phyloP scores from a whole-genome alignment of 1,140 invertebrate genomes.

The Melipona quadrifasciata region DNA sequence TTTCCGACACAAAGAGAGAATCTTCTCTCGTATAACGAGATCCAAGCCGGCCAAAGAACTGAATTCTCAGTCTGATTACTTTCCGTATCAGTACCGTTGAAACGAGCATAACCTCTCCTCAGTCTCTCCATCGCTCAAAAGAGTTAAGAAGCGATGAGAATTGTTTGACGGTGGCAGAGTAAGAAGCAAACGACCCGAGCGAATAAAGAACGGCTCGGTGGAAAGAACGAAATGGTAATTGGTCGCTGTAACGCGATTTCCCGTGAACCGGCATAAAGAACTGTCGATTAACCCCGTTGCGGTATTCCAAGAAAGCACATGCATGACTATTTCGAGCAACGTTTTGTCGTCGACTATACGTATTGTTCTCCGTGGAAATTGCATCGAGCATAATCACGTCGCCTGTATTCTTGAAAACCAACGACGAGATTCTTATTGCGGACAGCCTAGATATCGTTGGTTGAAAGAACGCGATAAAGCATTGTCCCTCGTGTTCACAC shows the following conservation, averaged over 20 bases:
- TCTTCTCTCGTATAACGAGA: too few relatives aligned
- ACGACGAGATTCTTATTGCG: slow-evolving; percentile 19
- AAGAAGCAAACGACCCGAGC: neutral
- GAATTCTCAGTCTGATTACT: neutral
- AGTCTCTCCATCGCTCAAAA: neutral
- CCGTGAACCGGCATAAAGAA: slow-evolving; percentile 39
- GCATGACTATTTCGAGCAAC: neutral
- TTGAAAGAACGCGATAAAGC: slow-evolving; percentile 4
- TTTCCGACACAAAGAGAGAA: too few relatives aligned
- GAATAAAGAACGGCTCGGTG: slow-evolving; percentile 3
- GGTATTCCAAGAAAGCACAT: slow-evolving; percentile 29
- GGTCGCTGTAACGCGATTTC: slow-evolving; percentile 27
- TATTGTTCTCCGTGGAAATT: slow-evolving; percentile 45
- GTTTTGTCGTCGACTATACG: neutral
- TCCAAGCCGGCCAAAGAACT: too few relatives aligned
- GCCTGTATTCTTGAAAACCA: slow-evolving; percentile 44
- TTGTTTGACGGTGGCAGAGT: neutral
- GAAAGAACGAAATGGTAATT: slow-evolving; percentile 45
- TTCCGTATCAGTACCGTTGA: neutral
- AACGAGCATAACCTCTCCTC: neutral
- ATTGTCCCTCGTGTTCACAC: neutral
- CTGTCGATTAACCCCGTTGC: slow-evolving; percentile 55
- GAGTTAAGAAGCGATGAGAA: neutral
- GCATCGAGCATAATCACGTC: neutral
- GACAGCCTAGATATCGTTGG: slow-evolving; percentile 32